A percentile compares a stretch with the other conserved stretches of the same genome.
Conservation (phyloP, 2,797 vertebrate species). For the Acanthopagrus latus region DNA sequence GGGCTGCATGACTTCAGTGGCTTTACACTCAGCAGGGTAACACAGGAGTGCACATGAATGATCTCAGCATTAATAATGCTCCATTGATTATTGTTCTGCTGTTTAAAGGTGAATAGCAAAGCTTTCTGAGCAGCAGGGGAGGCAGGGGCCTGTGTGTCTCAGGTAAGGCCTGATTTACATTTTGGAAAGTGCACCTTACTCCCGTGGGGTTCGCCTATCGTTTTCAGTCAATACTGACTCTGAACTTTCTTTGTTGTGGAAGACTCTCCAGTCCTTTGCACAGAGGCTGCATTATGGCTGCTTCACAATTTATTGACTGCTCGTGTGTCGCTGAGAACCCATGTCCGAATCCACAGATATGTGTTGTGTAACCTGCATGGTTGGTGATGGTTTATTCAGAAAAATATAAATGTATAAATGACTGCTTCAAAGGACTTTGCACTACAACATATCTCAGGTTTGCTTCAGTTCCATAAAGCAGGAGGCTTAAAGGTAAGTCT, state of each 20-base stretch:
- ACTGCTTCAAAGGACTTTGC: constrained; percentile 18
- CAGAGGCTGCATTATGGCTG: constrained; percentile 37
- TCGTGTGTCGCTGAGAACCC: constrained; percentile 19
- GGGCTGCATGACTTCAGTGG: constrained; percentile 74
- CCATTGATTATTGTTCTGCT: constrained; percentile 87
- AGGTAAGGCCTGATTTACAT: constrained; percentile 83
- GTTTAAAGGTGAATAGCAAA: constrained; percentile 87
- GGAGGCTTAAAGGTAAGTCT: constrained; percentile 44
- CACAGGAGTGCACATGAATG: constrained; percentile 80
- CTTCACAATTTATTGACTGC: constrained; percentile 25
- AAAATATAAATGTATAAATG: not conserved
- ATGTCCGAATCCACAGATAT: constrained; percentile 31
- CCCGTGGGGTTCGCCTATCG: constrained; percentile 76
- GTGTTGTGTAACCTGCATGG: not conserved
- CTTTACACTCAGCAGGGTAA: constrained; percentile 73
- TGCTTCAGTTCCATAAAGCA: constrained; percentile 27
- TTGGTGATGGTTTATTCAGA: not conserved
- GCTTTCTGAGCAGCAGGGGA: constrained; percentile 82
- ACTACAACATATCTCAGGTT: constrained; percentile 17
- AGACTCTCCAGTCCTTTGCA: constrained; percentile 69
- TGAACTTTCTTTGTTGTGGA: constrained; percentile 86
- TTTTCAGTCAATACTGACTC: constrained; percentile 85
- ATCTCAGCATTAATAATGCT: constrained; percentile 88
- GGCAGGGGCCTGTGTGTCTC: constrained; percentile 60
- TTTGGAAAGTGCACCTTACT: constrained; percentile 86